These are phyloP conservation scores for Pedionomus torquatus DNA, from an alignment of 2,113 vertebrate species.

Conservation along the genomic window DNA sequence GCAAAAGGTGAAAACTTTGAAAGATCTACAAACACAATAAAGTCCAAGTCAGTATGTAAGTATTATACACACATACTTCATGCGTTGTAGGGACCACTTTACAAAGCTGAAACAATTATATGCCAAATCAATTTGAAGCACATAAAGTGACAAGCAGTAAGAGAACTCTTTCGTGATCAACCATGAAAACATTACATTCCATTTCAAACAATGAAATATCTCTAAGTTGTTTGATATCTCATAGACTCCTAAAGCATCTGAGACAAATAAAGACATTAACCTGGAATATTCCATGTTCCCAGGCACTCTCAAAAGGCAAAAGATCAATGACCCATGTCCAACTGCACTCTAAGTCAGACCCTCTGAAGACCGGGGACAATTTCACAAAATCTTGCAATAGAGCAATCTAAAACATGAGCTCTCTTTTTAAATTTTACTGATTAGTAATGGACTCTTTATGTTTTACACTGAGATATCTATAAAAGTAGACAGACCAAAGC, in stretches of 20 bases:
- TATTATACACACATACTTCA: accelerated
- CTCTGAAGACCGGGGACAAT: background rate
- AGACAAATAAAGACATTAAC: background rate
- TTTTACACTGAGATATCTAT: background rate
- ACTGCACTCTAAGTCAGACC: background rate
- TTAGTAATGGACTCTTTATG: background rate
- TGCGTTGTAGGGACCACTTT: background rate
- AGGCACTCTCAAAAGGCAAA: background rate
- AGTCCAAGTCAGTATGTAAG: background rate
- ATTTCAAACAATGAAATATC: background rate
- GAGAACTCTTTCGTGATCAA: background rate
- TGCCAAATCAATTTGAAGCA: background rate
- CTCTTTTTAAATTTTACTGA: background rate
- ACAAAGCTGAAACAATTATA: background rate
- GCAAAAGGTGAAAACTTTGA: background rate
- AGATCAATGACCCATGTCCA: background rate
- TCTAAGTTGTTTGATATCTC: background rate
- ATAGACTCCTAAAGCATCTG: background rate
- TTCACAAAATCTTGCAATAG: background rate
- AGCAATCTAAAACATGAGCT: background rate
- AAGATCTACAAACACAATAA: background rate
- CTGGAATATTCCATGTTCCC: background rate
- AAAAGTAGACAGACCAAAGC: background rate
- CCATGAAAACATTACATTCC: background rate
- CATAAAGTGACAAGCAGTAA: background rate